Conservation (phyloP, 2,113 vertebrate species). For the Cettia cetti region DNA sequence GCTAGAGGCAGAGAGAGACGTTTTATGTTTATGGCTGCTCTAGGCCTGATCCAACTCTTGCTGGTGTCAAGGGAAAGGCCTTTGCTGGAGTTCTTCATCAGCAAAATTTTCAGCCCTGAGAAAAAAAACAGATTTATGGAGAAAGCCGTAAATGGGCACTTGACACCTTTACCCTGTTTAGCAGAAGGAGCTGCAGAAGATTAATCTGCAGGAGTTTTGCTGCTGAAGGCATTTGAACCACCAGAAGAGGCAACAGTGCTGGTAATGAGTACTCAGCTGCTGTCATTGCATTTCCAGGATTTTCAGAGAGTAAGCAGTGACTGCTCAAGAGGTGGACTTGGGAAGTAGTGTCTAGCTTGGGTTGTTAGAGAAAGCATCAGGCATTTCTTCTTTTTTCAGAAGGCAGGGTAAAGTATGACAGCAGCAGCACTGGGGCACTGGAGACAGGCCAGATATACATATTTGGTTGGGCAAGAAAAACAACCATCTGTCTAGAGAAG, state of each 20-base stretch:
- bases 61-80: not conserved
- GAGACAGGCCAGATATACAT: not conserved
- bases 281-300: not conserved
- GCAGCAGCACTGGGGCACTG: not conserved
- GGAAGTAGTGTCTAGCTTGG: not conserved
- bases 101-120: not conserved
- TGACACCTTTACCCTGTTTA: not conserved
- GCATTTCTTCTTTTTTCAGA: not conserved
- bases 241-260: not conserved
- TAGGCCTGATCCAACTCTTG: not conserved
- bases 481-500: conserved; percentile 1
- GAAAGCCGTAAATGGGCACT: not conserved
- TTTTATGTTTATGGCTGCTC: not conserved
- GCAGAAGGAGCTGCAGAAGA: not conserved
- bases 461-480: conserved; percentile 6
- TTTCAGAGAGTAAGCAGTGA: not conserved
- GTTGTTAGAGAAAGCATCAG: not conserved
- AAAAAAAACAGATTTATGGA: not conserved
- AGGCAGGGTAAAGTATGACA: not conserved
- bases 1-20: not conserved
- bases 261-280: not conserved
- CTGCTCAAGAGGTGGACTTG: not conserved
- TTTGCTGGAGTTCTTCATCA: not conserved
- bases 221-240: not conserved
- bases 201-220: not conserved